Evolutionary conservation across 2,113 vertebrate genomes (phyloP), one percentile per base, ranked within the genome.

Genomic region (Barnardius zonarius): DNA sequence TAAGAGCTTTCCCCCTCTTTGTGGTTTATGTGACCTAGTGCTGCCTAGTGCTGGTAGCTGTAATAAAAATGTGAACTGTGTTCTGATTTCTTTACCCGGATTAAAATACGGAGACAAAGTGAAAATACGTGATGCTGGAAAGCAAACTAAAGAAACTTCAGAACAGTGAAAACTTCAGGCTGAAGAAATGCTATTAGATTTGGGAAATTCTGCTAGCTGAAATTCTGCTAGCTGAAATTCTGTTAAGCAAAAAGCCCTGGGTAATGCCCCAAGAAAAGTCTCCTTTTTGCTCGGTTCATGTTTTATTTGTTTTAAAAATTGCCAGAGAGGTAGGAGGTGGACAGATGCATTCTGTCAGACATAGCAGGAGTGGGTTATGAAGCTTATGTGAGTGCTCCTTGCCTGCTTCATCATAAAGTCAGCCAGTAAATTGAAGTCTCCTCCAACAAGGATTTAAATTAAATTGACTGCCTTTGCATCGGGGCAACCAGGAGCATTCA

Each of bases 341-440:
- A 72, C 94, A 95, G 91, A 91, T 91, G 89, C 9, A 3, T 62
- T 91, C 83, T 95, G 89, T 91, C 86, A 95, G 64, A 91, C 0
- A 0, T 91, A 82, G 62, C 6, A 0, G 77, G 61, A 89, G 33
- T 28, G 48, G 89, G 66, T 83, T 93, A 62, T 87, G 93, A 92
- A 95, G 92, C 86, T 81, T 66, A 28, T 0, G 3, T 54, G 39
- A 94, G 69, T 37, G 13, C 66, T 95, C 24, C 77, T 95, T 59
- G 35, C 80, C 75, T 91, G 62, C 95, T 75, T 93, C 86, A 84
- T 74, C 82, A 49, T 76, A 95, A 95, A 95, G 86, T 92, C 91
- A 93, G 81, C 62, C 66, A 95, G 84, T 74, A 93, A 96, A 96
- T 59, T 76, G 94, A 95, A 95, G 89, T 91, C 89, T 93, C 88